phyloP scores from a whole-genome alignment of 2,888 invertebrate genomes.

The Leptopterna dolabrata region DNA sequence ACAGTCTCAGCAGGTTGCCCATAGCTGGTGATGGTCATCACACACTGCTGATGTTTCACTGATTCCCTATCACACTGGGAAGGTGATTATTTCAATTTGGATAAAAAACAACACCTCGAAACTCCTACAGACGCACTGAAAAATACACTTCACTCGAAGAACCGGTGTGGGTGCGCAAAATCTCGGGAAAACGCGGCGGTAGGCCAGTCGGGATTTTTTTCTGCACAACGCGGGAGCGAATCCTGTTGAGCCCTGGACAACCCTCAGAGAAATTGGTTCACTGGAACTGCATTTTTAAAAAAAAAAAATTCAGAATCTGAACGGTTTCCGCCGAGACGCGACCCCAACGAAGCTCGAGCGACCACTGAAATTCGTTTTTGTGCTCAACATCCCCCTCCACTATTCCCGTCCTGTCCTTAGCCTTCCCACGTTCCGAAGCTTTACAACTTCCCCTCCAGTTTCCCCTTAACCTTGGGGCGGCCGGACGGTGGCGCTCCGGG shows the following conservation, averaged over 20 bases:
- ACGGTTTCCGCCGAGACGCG: neutral
- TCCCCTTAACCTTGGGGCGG: neutral
- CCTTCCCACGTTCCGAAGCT: neutral
- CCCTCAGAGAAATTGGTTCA: too few relatives aligned
- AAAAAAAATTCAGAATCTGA: neutral
- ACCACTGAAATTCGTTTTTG: slow-evolving; percentile 21
- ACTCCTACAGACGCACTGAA: neutral
- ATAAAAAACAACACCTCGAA: too few relatives aligned
- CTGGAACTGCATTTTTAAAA: neutral
- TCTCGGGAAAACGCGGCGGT: neutral
- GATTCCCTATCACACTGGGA: neutral
- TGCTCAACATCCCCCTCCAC: neutral
- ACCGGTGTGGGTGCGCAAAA: neutral
- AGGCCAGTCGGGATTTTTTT: too few relatives aligned
- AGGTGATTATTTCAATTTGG: neutral
- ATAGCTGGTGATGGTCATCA: slow-evolving; percentile 45
- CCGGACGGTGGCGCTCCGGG: slow-evolving; percentile 31
- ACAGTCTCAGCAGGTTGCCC: slow-evolving; percentile 29
- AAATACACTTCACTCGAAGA: neutral
- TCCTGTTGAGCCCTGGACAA: too few relatives aligned
- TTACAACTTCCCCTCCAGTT: neutral
- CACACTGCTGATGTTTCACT: neutral
- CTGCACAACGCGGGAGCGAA: too few relatives aligned
- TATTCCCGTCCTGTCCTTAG: neutral
- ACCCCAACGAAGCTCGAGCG: neutral